Evolutionary conservation across 2,888 invertebrate species (phyloP).

Genomic region (Chironomus riparius): DNA sequence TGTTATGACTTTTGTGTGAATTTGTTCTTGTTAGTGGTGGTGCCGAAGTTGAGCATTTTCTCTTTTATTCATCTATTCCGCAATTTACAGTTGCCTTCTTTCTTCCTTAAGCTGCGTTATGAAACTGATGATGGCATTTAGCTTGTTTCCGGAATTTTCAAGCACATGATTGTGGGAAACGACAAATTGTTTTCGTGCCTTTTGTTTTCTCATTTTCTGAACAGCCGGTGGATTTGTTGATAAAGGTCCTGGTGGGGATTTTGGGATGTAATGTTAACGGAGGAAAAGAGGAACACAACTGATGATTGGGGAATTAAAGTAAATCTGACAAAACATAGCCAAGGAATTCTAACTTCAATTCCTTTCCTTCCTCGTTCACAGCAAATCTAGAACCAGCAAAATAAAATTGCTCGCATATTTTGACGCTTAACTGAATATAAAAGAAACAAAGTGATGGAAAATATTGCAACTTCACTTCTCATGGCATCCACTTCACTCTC

Average conservation of each 20-base stretch:
- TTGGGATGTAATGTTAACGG: no score
- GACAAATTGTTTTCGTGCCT: neutral
- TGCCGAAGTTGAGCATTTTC: no score
- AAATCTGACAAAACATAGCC: neutral
- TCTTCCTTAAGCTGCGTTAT: neutral
- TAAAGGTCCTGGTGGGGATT: no score
- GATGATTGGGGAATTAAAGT: no score
- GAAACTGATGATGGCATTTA: constrained; percentile 1
- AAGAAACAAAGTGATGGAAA: neutral
- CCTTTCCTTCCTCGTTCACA: neutral
- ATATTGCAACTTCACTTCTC: neutral
- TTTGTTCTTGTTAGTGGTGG: neutral
- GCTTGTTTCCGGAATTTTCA: neutral
- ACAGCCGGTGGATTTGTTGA: neutral
- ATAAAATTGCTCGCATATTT: neutral
- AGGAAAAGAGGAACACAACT: no score
- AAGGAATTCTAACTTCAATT: neutral
- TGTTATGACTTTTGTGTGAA: neutral
- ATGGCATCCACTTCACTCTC: no score
- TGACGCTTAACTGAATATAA: neutral
- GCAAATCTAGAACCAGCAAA: no score
- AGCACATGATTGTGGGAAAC: neutral
- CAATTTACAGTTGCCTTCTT: neutral
- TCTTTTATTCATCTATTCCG: neutral
- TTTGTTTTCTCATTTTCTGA: neutral